phyloP scores from a whole-genome alignment of 2,888 invertebrate genomes.

The Mythimna pallens region DNA sequence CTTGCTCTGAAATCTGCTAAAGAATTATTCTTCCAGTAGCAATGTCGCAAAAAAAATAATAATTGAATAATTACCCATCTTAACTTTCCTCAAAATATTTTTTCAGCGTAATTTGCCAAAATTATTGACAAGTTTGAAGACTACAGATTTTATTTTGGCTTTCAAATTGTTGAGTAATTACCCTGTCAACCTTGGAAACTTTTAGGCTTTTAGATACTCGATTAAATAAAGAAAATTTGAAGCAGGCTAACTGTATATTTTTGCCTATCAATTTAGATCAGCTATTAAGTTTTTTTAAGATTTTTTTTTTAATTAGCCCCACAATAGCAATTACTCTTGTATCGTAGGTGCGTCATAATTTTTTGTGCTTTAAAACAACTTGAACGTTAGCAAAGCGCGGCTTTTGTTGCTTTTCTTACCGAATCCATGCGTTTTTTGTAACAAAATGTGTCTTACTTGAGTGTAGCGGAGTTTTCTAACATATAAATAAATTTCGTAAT shows the following conservation, averaged over 20 bases:
- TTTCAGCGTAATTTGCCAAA: conserved; percentile 35
- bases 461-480: too few relatives aligned
- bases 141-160: conserved; percentile 7
- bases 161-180: conserved; percentile 23
- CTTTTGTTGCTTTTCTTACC: too few relatives aligned
- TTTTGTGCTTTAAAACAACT: too few relatives aligned
- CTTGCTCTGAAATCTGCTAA: neutral
- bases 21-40: neutral
- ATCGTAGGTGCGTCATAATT: too few relatives aligned
- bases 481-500: too few relatives aligned
- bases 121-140: conserved; percentile 36
- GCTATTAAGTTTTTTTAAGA: neutral
- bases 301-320: too few relatives aligned
- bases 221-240: conserved; percentile 28
- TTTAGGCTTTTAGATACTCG: neutral
- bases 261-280: neutral
- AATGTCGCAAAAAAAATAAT: neutral
- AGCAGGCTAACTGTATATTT: too few relatives aligned
- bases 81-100: neutral
- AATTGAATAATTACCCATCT: neutral
- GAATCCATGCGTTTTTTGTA: too few relatives aligned
- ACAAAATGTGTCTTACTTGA: too few relatives aligned
- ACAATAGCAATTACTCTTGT: too few relatives aligned
- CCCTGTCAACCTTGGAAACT: conserved; percentile 1
- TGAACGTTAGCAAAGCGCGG: too few relatives aligned